phyloP scores from a whole-genome alignment of 2,113 vertebrate species.

The Eupsittula cactorum region DNA sequence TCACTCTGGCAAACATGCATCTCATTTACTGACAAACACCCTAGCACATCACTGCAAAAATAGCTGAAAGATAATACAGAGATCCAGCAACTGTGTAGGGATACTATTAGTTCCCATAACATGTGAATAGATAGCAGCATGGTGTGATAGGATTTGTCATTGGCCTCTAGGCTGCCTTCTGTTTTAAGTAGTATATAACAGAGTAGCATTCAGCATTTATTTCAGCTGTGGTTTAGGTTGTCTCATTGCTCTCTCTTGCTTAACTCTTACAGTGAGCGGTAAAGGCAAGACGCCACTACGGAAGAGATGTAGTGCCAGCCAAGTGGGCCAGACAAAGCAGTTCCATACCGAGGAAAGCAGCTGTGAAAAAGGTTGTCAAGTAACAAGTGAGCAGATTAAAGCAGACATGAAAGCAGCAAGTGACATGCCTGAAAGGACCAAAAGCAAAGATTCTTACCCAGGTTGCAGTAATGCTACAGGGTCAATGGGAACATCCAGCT shows the following conservation, averaged over 20 bases:
- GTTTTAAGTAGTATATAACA: background rate
- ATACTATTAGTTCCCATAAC: background rate
- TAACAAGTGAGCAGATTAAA: constrained; percentile 98
- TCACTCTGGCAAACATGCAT: background rate
- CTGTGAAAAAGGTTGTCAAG: constrained; percentile 98
- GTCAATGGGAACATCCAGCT: constrained; percentile 58
- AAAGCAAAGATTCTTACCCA: constrained; percentile 77
- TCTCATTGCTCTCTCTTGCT: constrained; percentile 18
- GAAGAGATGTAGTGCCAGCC: constrained; percentile 77
- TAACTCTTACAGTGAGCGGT: constrained; percentile 78
- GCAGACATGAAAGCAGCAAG: constrained; percentile 96
- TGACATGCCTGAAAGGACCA: constrained; percentile 83
- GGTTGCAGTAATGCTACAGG: constrained; percentile 62
- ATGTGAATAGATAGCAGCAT: background rate
- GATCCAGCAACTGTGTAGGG: background rate
- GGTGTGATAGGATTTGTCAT: background rate
- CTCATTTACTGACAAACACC: background rate
- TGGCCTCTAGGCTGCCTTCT: background rate
- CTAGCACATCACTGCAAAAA: background rate
- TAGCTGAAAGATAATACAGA: background rate
- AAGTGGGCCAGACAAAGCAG: constrained; percentile 70
- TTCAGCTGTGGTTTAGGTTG: background rate
- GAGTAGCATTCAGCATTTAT: background rate
- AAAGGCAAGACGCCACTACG: constrained; percentile 98
- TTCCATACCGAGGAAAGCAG: constrained; percentile 80